These are phyloP conservation scores for Rhopalosiphum maidis DNA, from an alignment of 1,140 invertebrate species.

Conservation along the genomic window DNA sequence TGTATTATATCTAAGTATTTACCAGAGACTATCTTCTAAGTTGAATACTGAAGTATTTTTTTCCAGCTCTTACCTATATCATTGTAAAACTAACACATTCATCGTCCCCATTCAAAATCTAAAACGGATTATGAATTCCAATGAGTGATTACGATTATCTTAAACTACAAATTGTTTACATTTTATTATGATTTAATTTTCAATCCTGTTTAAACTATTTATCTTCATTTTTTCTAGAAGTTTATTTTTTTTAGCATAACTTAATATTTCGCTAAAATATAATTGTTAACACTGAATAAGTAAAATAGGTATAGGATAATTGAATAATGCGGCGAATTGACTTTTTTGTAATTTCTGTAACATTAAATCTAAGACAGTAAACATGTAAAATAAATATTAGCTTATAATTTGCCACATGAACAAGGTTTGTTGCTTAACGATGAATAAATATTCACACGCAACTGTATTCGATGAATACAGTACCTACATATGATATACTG, in stretches of 20 bases:
- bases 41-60: background rate
- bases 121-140: background rate
- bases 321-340: too few species aligned
- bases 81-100: background rate
- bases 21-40: background rate
- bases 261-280: background rate
- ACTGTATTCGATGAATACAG: background rate
- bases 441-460: background rate
- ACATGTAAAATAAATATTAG: background rate
- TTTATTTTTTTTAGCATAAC: background rate
- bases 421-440: background rate
- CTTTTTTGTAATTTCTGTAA: too few species aligned
- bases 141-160: background rate
- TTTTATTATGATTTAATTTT: background rate
- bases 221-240: background rate
- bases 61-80: background rate
- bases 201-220: background rate
- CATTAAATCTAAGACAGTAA: too few species aligned
- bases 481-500: background rate
- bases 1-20: too few species aligned
- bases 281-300: background rate
- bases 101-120: background rate
- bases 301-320: too few species aligned
- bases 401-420: constrained; percentile 5
- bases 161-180: background rate